phyloP scores from a whole-genome alignment of 2,113 vertebrate genomes.

The Aleadryas rufinucha region DNA sequence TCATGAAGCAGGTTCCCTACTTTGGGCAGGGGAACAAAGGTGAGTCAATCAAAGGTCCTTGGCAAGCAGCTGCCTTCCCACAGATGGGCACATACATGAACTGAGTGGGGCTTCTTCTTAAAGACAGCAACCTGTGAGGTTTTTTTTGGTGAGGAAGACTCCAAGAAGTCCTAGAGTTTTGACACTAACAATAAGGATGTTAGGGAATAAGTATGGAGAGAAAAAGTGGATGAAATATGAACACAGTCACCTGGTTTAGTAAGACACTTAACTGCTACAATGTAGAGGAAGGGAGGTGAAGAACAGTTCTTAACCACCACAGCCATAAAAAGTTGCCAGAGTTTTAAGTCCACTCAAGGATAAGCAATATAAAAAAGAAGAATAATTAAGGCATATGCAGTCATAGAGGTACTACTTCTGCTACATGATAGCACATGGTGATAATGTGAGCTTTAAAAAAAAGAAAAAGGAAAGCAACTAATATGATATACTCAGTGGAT shows the following conservation, averaged over 20 bases:
- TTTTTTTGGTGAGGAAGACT: background rate
- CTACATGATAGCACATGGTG: no score
- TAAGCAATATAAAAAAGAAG: background rate
- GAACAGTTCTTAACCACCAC: background rate
- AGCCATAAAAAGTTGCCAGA: background rate
- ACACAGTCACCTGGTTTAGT: background rate
- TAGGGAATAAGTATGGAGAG: background rate
- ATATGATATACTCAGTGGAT: background rate
- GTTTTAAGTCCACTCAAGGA: background rate
- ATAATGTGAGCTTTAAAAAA: background rate
- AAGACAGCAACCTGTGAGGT: background rate
- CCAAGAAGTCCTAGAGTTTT: background rate
- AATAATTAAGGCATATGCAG: background rate
- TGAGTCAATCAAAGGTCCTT: rapidly evolving
- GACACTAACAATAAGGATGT: background rate
- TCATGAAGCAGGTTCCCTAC: background rate
- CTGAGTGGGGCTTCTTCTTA: background rate
- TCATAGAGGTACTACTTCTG: background rate
- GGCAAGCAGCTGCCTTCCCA: background rate
- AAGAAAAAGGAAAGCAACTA: background rate
- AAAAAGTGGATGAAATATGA: background rate
- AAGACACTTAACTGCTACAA: background rate
- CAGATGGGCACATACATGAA: rapidly evolving
- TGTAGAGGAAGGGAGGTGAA: background rate
- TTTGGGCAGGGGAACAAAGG: background rate